Percentiles rank a stretch among this genome's conserved stretches.
Conservation (phyloP, 2,888 invertebrate genomes). For the Elysia crispata region DNA sequence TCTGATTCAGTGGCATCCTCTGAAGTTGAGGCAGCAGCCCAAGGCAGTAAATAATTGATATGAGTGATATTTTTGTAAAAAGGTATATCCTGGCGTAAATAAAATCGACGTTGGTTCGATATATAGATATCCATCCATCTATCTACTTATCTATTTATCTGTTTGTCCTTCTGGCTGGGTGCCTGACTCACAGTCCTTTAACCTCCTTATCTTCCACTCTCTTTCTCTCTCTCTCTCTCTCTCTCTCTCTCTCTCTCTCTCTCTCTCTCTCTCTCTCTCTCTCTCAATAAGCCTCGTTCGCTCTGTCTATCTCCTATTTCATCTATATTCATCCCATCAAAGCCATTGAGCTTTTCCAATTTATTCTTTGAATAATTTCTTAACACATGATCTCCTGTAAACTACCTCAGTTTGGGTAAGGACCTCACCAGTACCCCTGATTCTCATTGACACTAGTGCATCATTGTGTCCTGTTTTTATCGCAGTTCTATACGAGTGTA, state of each 20-base stretch:
- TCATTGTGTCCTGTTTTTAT: no score
- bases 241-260: conserved; percentile 9
- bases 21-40: conserved; percentile 77
- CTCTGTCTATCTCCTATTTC: neutral
- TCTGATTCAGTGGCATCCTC: conserved; percentile 86
- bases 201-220: neutral
- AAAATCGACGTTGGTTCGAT: neutral
- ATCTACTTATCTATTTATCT: no score
- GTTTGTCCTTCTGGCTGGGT: neutral
- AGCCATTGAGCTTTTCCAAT: no score
- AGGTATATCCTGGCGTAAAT: neutral
- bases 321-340: neutral
- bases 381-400: no score
- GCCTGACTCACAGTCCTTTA: neutral
- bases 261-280: conserved; percentile 6
- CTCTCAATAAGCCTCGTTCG: neutral
- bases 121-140: no score
- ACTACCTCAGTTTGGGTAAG: no score
- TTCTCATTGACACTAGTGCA: no score
- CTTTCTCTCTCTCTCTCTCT: conserved; percentile 16
- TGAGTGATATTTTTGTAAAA: no score
- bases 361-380: no score
- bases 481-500: no score
- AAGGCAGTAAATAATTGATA: no score
- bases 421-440: no score